phyloP scores from a whole-genome alignment of 2,797 vertebrate genomes.

The Rhodeus uyekii region DNA sequence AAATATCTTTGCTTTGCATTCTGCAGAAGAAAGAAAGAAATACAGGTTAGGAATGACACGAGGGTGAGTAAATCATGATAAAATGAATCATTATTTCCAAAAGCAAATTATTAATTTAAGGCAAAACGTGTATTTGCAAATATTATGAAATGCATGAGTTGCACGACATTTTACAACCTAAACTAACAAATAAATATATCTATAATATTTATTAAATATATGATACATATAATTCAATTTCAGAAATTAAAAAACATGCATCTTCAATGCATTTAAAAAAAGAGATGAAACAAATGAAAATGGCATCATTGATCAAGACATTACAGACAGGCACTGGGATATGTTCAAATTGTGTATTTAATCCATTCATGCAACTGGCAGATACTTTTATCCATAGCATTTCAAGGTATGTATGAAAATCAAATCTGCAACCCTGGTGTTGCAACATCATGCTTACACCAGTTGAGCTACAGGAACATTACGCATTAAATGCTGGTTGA shows the following conservation, averaged over 20 bases:
- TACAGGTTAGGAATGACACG: neutral
- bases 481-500: slow-evolving; percentile 4
- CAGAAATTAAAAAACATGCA: neutral
- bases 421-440: slow-evolving; percentile 4
- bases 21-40: neutral
- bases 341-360: neutral
- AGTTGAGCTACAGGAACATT: neutral
- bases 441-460: neutral
- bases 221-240: too few species aligned
- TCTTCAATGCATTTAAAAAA: neutral
- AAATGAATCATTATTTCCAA: neutral
- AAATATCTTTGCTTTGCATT: neutral
- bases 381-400: neutral
- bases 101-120: too few species aligned
- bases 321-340: neutral
- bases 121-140: neutral
- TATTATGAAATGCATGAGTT: neutral
- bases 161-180: neutral
- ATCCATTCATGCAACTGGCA: neutral
- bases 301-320: neutral
- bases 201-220: too few species aligned
- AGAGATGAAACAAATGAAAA: neutral
- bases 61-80: neutral
- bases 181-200: neutral
- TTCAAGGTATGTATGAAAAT: neutral